These are phyloP conservation scores for Pangasius sanitwongsei DNA, from an alignment of 2,797 vertebrate species.

Conservation along the genomic window DNA sequence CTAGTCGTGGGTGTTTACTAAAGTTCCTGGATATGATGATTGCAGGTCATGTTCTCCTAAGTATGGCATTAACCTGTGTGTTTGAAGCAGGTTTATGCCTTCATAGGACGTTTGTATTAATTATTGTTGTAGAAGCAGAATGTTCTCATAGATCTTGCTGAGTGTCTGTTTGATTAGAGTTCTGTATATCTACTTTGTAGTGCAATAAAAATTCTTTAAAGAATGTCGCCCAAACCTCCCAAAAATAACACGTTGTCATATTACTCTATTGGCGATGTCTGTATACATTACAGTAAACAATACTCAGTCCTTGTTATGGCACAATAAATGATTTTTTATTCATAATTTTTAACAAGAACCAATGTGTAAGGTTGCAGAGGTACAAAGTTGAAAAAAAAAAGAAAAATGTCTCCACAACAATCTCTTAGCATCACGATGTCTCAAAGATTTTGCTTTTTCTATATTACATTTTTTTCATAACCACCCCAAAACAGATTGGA, in stretches of 20 bases:
- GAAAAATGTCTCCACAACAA: too few relatives aligned
- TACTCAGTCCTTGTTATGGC: not conserved
- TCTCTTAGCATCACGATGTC: not conserved
- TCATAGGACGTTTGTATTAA: slow-evolving; percentile 11
- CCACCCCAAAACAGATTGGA: not conserved
- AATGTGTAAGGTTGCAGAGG: not conserved
- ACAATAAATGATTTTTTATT: slow-evolving; percentile 7
- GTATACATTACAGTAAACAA: not conserved
- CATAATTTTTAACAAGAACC: not conserved
- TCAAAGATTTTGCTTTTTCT: not conserved
- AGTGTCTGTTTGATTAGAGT: slow-evolving; percentile 28
- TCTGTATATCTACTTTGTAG: slow-evolving; percentile 34
- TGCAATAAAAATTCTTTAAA: slow-evolving; percentile 37
- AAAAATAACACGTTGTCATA: not conserved
- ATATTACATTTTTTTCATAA: not conserved
- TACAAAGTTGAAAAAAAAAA: not conserved
- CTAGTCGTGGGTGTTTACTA: slow-evolving; percentile 36
- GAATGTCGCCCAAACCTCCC: not conserved
- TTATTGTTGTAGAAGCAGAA: slow-evolving; percentile 19
- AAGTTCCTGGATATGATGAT: slow-evolving; percentile 13
- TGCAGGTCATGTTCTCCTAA: slow-evolving; percentile 19
- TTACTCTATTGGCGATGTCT: not conserved
- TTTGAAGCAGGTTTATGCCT: not conserved
- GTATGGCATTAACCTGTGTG: not conserved
- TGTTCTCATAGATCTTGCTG: slow-evolving; percentile 36